Percentiles rank a stretch among this genome's conserved stretches.
Conservation (phyloP, 2,888 invertebrate genomes). For the Limnephilus marmoratus region DNA sequence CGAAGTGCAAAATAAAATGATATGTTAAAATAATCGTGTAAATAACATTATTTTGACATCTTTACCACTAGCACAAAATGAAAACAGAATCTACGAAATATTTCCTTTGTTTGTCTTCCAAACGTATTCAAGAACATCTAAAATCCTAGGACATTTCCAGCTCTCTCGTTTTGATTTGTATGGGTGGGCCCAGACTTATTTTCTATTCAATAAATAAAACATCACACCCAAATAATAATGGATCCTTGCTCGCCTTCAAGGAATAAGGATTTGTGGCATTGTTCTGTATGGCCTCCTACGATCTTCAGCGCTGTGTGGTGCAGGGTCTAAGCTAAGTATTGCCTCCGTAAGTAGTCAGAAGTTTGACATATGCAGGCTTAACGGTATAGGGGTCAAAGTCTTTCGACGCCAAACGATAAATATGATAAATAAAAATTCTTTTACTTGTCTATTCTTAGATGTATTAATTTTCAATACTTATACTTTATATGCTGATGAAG, state of each 20-base stretch:
- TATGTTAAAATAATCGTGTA: no score
- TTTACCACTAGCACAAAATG: not conserved
- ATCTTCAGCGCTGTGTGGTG: not conserved
- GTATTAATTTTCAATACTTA: no score
- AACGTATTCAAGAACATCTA: not conserved
- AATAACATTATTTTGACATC: not conserved
- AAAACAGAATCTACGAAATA: not conserved
- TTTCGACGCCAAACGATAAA: no score
- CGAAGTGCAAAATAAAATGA: no score
- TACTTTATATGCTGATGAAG: no score
- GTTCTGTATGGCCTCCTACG: not conserved
- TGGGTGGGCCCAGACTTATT: not conserved
- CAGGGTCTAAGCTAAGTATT: not conserved
- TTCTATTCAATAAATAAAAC: constrained; percentile 2
- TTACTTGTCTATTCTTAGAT: no score
- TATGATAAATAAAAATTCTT: no score
- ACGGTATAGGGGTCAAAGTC: not conserved
- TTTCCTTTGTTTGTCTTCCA: not conserved
- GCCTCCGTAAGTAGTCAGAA: not conserved
- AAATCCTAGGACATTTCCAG: not conserved
- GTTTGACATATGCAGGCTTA: not conserved
- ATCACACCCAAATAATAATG: not conserved
- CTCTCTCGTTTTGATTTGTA: not conserved
- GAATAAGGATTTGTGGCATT: not conserved
- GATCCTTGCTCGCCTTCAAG: not conserved